These are phyloP conservation scores for Lamproptera curius DNA, from an alignment of 2,888 invertebrate genomes.

Conservation along the genomic window DNA sequence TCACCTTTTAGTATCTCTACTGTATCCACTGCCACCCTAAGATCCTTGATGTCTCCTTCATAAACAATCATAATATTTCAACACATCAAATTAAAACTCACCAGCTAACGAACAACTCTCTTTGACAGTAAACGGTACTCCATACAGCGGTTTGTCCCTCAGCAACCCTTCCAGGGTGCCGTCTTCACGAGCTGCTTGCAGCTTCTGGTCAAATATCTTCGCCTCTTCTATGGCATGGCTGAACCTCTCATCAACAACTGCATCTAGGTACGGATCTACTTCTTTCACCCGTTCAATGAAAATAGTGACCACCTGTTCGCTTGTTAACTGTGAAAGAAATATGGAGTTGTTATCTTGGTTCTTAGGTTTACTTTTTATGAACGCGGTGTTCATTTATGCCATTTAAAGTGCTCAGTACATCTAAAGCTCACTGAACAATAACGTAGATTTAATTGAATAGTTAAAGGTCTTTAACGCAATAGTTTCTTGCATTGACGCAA, in stretches of 20 bases:
- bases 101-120: slow-evolving; percentile 87
- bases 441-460: neutral
- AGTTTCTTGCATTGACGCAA: neutral
- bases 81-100: no score
- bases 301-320: slow-evolving; percentile 76
- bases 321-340: slow-evolving; percentile 67
- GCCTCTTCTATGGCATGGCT: slow-evolving; percentile 82
- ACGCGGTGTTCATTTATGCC: no score
- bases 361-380: no score
- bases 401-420: neutral
- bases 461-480: neutral
- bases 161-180: slow-evolving; percentile 57
- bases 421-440: neutral
- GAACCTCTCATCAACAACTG: slow-evolving; percentile 82
- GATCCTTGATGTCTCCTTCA: no score
- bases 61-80: no score
- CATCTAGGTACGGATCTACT: slow-evolving; percentile 83
- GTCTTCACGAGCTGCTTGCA: slow-evolving; percentile 39
- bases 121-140: slow-evolving; percentile 90
- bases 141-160: slow-evolving; percentile 82
- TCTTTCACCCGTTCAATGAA: slow-evolving; percentile 81
- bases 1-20: no score
- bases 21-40: no score
- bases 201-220: slow-evolving; percentile 67
- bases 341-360: no score